Base-by-base conservation (phyloP, 1,140 invertebrate species). In the Trinorchestia longiramus region DNA sequence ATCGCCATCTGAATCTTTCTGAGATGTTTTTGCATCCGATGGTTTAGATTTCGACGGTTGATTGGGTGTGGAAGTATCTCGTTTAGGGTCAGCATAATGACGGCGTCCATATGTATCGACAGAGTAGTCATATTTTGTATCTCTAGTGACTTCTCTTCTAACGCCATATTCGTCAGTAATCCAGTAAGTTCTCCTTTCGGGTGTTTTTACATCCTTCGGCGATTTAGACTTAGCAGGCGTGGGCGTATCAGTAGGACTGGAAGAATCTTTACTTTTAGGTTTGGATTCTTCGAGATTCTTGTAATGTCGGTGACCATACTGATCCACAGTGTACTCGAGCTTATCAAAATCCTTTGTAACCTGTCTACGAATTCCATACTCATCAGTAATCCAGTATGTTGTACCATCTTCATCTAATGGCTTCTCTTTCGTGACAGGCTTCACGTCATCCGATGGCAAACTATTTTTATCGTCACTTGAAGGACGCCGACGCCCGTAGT, bases 331-430 rank as follows among this genome's bases (percentile, higher is more conserved):
- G 42, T 92, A 92, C 36, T 92, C 90, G 36, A 92, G 90, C 11
- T 44, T 44, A 8, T 92, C 43, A 44, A 92, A 92, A 36, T 92
- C 90, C 43, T 92, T 92, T 44, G 90, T 92, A 15, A 92, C 90
- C 42, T 92, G 36, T 92, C 90, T 42, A 44, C 90, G 90, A 42
- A 92, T 92, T 92, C 90, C 90, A 44, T 92, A 92, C 90, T 92
- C 90, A 43, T 92, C 90, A 43, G 90, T 92, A 44, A 92, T 92
- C 90, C 90, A 92, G 90, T 43, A 92, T 4, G 90, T 92, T 43
- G 87, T 88, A 36, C 4, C 41, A 8, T 88, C 87, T 15, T 88
- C 87, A 15, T 88, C 87, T 88, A 40, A 40, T 15, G 87, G 87
- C 87, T 88, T 88, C 40, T 88, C 87, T 15, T 88, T 8, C 36